Base-by-base conservation (phyloP, 1,140 invertebrate species). In the Caenorhabditis briggsae region DNA sequence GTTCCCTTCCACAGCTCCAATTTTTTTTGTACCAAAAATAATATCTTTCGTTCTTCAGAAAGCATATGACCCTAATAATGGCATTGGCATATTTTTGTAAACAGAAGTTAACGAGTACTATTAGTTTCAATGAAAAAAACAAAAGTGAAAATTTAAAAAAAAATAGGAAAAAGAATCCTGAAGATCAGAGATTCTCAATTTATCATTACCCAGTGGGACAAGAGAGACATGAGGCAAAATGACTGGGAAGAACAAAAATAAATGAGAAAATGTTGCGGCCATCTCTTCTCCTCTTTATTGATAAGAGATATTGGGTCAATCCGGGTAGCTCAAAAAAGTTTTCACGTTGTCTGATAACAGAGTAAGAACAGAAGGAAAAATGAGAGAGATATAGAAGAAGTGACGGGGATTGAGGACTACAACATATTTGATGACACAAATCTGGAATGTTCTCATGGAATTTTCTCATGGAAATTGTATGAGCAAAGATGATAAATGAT, bases 181-280 rank as follows among this genome's bases (percentile, higher is more conserved):
- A 61, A 61, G 59, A 70, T 70, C 41, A 70, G 64, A 43, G 64
- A 70, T 70, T 70, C 64, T 70, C 64, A 70, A 33, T 70, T 70
- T 70, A 70, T 70, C 64, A 70, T 70, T 33, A 59, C 20, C 33
- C 33, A 33, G 1, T 33, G 33, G 33, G 33, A 33, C 33, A 64
- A 9, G 59, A 18, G 33, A 16, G 64, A 46, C 12, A 43, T 2
- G 64, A 46, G 23, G 59, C 8, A 23, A 25, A 33, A 25, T 25
- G n/a, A n/a, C 16, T 58, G 56, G 16, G 5, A 3, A 5, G 11
- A 58, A 58, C 56, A n/a, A 58, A 58, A 61, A 61, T 61, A 61
- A 61, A 61, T 61, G 59, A 25, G 9, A 61, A 61, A 61, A 61
- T 3, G 59, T 61, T 58, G 56, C 56, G 56, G 56, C 16, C n/a